Base-by-base conservation (phyloP, 2,113 vertebrate species). In the Carassius gibelio region DNA sequence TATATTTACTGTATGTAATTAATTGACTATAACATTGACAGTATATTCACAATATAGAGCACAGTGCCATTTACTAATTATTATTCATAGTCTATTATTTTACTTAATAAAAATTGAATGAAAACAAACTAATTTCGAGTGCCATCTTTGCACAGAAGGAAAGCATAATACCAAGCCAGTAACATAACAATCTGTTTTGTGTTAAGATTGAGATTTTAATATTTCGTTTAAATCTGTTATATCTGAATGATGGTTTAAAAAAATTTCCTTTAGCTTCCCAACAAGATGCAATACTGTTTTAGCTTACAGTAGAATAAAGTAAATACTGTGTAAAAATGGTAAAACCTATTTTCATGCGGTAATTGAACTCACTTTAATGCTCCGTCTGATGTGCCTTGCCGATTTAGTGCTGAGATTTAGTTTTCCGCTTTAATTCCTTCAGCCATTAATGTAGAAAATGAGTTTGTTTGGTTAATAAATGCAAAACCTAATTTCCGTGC, bases 371-470 rank as follows among this genome's bases (percentile, higher is more conserved):
- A 21, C 68, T 81, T 45, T 50, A 68, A n/a, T 8, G 79, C 42
- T 68, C 68, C 61, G 15, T 48, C 79, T 81, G 79, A 81, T 50
- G 42, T 81, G 61, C 42, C 76, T 50, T 50, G 42, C 61, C 61
- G 68, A 68, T 81, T 81, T 81, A 82, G 26, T 57, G 66, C 80
- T 38, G 17, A 55, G 19, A 82, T 82, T 71, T 82, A 0, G 5
- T 82, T 82, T 71, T n/a, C 30, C 66, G 55, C 10, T 6, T 71
- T 82, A 82, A 82, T 82, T 64, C 50, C 23, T 17, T 50, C 15
- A 82, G 62, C n/a, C 80, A 82, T 82, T 82, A 68, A 38, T 69
- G 64, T 71, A 71, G 45, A 84, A 77, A 84, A 78, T 77, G 19
- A 68, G 38, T 76, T 77, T 52, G 72, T 78, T 75, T 82, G 48